Conservation (phyloP, 1,140 invertebrate species). For the Penaeus indicus region DNA sequence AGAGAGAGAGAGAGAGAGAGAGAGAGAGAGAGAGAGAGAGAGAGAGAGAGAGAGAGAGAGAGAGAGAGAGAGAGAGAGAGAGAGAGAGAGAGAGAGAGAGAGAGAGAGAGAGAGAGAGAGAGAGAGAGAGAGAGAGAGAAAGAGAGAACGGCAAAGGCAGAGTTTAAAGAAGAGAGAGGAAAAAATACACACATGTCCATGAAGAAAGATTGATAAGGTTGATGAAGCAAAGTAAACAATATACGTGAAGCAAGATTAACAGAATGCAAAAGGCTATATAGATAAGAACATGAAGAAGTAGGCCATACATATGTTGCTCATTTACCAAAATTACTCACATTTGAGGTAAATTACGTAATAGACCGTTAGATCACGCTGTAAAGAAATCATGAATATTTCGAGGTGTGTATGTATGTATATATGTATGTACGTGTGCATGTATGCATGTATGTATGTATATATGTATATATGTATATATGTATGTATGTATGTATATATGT, state of each 20-base stretch:
- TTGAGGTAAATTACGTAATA: neutral
- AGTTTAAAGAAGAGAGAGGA: neutral
- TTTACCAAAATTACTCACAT: too few species aligned
- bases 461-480: neutral
- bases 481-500: conserved; percentile 13
- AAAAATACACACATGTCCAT: too few species aligned
- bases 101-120: neutral
- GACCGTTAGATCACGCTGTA: too few species aligned
- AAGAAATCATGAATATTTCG: too few species aligned
- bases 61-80: conserved; percentile 5
- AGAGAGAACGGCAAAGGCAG: neutral
- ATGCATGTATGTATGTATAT: neutral
- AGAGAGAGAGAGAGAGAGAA: neutral
- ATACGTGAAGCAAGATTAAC: too few species aligned
- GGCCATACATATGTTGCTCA: too few species aligned
- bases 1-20: conserved; percentile 6
- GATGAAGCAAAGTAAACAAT: neutral
- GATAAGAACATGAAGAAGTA: too few species aligned
- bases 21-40: neutral
- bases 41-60: conserved; percentile 10
- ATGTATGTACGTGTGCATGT: neutral
- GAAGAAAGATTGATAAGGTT: neutral
- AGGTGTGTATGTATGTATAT: too few species aligned
- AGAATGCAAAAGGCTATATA: too few species aligned
- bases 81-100: neutral